These are phyloP conservation scores for Cephus rjabovi DNA, from an alignment of 2,888 invertebrate species.

Conservation along the genomic window DNA sequence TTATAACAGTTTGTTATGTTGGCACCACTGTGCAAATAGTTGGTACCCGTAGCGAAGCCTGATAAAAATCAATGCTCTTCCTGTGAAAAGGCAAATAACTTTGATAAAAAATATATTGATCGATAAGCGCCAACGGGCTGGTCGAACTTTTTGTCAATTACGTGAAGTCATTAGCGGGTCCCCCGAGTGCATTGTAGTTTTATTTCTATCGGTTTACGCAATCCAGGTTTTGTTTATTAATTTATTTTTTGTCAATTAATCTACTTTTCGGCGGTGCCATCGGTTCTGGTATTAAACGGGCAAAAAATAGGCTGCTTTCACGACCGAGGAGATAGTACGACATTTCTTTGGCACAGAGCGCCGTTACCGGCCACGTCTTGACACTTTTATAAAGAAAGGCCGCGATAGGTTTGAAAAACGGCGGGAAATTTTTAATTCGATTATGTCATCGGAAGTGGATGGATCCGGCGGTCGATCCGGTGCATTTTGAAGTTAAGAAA, in stretches of 20 bases:
- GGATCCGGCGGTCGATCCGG: background rate
- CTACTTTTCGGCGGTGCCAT: background rate
- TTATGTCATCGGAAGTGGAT: background rate
- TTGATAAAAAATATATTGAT: background rate
- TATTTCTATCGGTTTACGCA: background rate
- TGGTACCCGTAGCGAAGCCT: background rate
- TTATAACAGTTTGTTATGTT: background rate
- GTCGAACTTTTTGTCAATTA: background rate
- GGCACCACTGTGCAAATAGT: background rate
- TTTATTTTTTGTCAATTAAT: background rate
- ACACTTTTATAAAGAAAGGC: background rate
- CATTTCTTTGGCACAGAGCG: background rate
- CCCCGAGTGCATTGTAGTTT: background rate
- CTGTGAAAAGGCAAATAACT: background rate
- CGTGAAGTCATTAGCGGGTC: constrained; percentile 5
- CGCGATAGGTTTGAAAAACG: background rate
- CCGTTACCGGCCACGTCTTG: background rate
- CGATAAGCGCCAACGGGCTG: background rate
- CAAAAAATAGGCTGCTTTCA: background rate
- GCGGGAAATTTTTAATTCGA: background rate
- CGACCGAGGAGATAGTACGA: constrained; percentile 2
- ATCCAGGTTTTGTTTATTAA: constrained; percentile 5
- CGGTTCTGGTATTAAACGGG: background rate
- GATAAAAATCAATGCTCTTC: background rate
- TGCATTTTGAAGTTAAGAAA: background rate